Base-by-base conservation (phyloP, 2,113 vertebrate species). In the Oryzias javanicus region DNA sequence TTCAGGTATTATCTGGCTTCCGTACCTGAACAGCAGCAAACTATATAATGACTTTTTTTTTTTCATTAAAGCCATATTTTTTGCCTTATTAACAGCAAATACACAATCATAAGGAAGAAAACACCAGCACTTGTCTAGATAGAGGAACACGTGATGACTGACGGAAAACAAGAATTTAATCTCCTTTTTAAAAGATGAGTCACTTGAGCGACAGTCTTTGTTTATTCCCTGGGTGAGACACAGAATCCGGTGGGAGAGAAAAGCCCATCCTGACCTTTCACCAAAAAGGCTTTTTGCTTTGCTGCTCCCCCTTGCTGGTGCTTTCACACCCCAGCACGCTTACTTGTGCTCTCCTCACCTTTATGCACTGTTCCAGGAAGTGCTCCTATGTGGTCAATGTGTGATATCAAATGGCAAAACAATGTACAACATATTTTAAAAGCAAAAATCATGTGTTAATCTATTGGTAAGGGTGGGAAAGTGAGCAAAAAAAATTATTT, bases 191-290 rank as follows among this genome's bases (percentile, higher is more conserved):
- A 79, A 57, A 63, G 29, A 58, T 83, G 83, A 81, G 59, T 84
- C 79, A 81, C 50, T 49, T 56, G 10, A 49, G 55, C 42, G 60
- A 60, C 51, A 53, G 60, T 48, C 66, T 74, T 75, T 79, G 63
- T 70, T 74, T 67, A 62, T 65, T 66, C 77, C 72, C 79, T 48
- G 46, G 52, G 77, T 65, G 76, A 72, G 78, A 55, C n/a, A 35
- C 20, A 41, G 10, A 50, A 59, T 74, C 82, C 53, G 61, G 59
- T 27, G 77, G 79, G 85, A 84, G 62, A 70, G 55, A 76, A 81
- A 78, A 78, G 59, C 74, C 70, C 53, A 59, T 54, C 74, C 55
- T 81, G 74, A 88, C 81, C 84, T 88, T 82, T 82, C 4, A 56
- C 65, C 69, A 74, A 77, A 86, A 84, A 72, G 56, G 5, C 19